Conservation (phyloP, 2,797 vertebrate species). For the Scomberomorus guttatus region DNA sequence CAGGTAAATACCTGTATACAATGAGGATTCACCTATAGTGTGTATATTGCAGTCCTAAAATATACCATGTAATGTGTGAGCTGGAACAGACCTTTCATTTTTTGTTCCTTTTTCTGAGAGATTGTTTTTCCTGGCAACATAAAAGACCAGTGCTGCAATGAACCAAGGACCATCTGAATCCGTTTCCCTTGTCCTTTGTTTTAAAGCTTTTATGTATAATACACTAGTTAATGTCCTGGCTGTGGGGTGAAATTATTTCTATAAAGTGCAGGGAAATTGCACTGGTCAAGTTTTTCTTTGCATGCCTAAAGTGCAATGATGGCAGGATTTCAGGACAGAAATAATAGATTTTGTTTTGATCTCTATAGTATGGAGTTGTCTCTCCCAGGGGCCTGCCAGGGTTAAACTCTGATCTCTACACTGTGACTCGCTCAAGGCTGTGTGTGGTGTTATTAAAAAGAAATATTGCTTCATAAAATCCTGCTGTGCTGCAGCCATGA, state of each 20-base stretch:
- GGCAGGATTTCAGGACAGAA: conserved; percentile 60
- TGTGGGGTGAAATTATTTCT: conserved; percentile 43
- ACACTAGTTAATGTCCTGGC: conserved; percentile 48
- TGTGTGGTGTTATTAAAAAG: conserved; percentile 80
- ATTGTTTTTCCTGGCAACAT: conserved; percentile 26
- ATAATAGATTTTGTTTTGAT: conserved; percentile 73
- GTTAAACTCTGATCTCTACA: conserved; percentile 78
- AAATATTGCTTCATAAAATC: conserved; percentile 85
- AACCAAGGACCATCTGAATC: conserved; percentile 38
- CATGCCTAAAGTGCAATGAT: conserved; percentile 50
- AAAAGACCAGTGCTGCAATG: conserved; percentile 30
- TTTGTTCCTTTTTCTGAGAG: conserved; percentile 29
- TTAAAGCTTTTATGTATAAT: conserved; percentile 53
- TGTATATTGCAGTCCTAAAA: neutral
- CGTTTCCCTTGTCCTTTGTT: conserved; percentile 33
- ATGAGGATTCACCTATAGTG: neutral
- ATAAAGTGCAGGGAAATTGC: conserved; percentile 59
- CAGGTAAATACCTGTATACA: neutral
- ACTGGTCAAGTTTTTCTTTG: conserved; percentile 46
- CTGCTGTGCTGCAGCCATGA: conserved; percentile 64
- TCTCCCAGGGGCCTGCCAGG: conserved; percentile 66
- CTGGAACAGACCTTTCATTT: conserved; percentile 11
- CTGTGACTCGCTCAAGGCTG: conserved; percentile 72
- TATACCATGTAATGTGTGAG: neutral
- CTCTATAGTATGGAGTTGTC: conserved; percentile 57